phyloP scores from a whole-genome alignment of 2,888 invertebrate genomes.

The Chironomus riparius region DNA sequence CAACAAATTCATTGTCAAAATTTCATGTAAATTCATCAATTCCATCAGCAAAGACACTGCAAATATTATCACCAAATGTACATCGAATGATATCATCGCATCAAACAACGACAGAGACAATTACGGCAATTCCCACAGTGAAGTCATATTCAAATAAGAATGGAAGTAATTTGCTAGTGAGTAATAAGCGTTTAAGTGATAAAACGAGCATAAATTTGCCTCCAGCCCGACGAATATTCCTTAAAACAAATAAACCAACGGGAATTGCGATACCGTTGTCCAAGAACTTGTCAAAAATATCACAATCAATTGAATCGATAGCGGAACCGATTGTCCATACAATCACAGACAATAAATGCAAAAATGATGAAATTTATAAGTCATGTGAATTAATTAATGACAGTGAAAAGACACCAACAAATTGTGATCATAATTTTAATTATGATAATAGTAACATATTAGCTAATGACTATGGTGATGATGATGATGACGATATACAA shows the following conservation, averaged over 20 bases:
- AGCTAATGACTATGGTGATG: background rate
- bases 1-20: slow-evolving; percentile 21
- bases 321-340: slow-evolving; percentile 23
- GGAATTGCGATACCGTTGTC: background rate
- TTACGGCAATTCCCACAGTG: slow-evolving; percentile 28
- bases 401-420: slow-evolving; percentile 29
- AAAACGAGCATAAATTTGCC: background rate
- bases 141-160: background rate
- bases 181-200: background rate
- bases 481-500: slow-evolving; percentile 23
- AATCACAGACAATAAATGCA: slow-evolving; percentile 16
- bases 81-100: slow-evolving; percentile 49
- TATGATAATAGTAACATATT: slow-evolving; percentile 5
- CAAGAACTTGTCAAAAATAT: slow-evolving; percentile 21
- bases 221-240: slow-evolving; percentile 17
- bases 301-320: slow-evolving; percentile 4
- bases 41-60: slow-evolving; percentile 17
- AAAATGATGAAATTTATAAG: background rate
- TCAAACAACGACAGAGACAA: slow-evolving; percentile 38
- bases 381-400: slow-evolving; percentile 29
- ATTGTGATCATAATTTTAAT: slow-evolving; percentile 24
- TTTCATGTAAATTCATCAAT: background rate
- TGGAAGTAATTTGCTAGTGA: background rate
- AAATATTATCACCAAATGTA: slow-evolving; percentile 44
- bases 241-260: background rate